Conservation (phyloP, 92 coral and sea anemone genomes). For the Pocillopora grandis region DNA sequence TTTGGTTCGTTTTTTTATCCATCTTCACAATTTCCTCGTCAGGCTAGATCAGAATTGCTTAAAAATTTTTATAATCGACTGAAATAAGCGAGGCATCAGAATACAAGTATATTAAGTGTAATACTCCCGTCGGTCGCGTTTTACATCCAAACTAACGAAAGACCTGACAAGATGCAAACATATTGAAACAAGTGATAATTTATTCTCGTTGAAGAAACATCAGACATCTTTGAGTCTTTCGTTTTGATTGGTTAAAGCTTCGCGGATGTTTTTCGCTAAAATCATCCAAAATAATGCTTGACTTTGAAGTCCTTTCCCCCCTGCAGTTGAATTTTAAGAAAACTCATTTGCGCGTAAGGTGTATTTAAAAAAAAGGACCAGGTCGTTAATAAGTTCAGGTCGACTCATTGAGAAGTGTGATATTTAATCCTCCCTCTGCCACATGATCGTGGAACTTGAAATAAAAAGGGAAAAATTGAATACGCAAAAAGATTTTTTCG, state of each 20-base stretch:
- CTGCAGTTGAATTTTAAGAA: background rate
- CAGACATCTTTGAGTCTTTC: background rate
- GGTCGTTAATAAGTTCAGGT: background rate
- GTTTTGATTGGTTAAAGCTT: background rate
- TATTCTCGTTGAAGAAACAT: background rate
- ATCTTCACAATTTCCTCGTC: too few species aligned
- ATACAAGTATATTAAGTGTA: too few species aligned
- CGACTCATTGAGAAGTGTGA: background rate
- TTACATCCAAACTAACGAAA: too few species aligned
- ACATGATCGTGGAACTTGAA: background rate
- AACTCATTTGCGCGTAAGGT: background rate
- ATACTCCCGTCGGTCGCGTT: too few species aligned
- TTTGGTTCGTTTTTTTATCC: too few species aligned
- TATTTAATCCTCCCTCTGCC: background rate
- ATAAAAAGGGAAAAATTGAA: background rate
- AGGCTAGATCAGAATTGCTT: too few species aligned
- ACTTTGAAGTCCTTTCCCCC: background rate
- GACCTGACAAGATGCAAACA: too few species aligned
- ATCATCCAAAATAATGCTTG: background rate
- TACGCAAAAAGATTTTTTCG: background rate
- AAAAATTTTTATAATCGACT: too few species aligned
- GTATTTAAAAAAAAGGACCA: background rate
- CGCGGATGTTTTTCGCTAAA: slow-evolving; percentile 4
- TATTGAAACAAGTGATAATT: background rate
- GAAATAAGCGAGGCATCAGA: too few species aligned